A percentile compares a stretch with the other conserved stretches of the same genome.
Conservation (phyloP, 2,888 invertebrate genomes). For the Lymantria dispar region DNA sequence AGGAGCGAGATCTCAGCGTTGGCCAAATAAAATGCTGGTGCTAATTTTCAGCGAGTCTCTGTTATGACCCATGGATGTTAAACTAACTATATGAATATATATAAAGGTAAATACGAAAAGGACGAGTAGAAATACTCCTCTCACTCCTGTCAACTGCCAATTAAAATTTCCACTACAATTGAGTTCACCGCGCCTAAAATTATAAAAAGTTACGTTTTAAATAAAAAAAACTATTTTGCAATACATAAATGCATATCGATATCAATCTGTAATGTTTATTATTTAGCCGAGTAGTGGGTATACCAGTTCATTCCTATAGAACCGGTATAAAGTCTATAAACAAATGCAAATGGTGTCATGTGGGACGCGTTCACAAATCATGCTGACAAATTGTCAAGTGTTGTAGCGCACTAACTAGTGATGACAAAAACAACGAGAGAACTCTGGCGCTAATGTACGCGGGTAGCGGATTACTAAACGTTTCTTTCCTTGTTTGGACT, state of each 20-base stretch:
- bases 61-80: no score
- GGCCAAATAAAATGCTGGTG: no score
- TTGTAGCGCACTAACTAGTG: conserved; percentile 25
- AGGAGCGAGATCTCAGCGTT: no score
- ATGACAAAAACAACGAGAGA: conserved; percentile 21
- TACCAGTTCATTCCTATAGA: conserved; percentile 1
- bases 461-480: background rate
- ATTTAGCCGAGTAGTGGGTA: conserved; percentile 2
- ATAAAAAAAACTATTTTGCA: background rate
- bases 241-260: conserved; percentile 8
- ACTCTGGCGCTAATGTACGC: background rate
- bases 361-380: conserved; percentile 26
- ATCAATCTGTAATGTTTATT: conserved; percentile 3
- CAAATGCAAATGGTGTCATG: conserved; percentile 24
- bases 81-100: no score
- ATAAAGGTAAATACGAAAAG: no score
- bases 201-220: no score
- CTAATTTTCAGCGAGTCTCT: no score
- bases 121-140: no score
- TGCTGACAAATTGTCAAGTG: conserved; percentile 37
- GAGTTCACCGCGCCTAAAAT: no score
- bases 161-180: no score
- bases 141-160: no score
- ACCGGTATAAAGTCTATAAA: conserved; percentile 20
- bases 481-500: no score